Evolutionary conservation across 2,113 vertebrate species (phyloP), one percentile per base, ranked within the genome.

Genomic region (Garra rufa): DNA sequence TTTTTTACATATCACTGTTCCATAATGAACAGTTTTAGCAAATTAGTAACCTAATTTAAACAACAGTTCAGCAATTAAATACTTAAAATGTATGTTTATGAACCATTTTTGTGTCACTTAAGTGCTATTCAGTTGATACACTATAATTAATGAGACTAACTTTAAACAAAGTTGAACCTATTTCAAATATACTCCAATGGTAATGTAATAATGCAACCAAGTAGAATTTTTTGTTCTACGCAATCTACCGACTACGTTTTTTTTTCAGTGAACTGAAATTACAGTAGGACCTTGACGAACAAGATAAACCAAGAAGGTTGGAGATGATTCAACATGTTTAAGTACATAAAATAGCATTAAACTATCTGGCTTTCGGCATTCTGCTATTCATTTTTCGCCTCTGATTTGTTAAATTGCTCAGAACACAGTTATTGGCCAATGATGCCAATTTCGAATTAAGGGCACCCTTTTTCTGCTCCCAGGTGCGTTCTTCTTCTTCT

Each of bases 321-420:
- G 15, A 67, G 28, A 9, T 19, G 3, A 34, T 19, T 67, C 17
- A 34, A 34, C 7, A 30, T 1, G 28, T 26, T 75, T 75, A 75
- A 28, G 48, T 9, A 28, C 11, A 41, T 38, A 41, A 61, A 13
- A 17, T 28, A 34, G 73, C 0, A 81, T 80, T 85, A n/a, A n/a
- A 90, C 89, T 95, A 95, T 92, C 93, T 95, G 86, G 93, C 91
- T 92, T 95, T 95, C 15, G 92, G 93, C 1, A 91, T 84, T 73
- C 91, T 88, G 87, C 92, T 93, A 86, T 88, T 93, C 3, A 92
- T 85, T 46, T 76, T 92, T 87, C 34, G 85, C 34, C 93, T 93
- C 75, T 93, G 90, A 83, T 94, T 90, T 28, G 91, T 93, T 50
- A 96, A 91, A 61, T 94, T 91, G 71, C 92, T 93, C 10, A 92